Conservation (phyloP, 2,797 vertebrate genomes). For the Pitangus sulphuratus region DNA sequence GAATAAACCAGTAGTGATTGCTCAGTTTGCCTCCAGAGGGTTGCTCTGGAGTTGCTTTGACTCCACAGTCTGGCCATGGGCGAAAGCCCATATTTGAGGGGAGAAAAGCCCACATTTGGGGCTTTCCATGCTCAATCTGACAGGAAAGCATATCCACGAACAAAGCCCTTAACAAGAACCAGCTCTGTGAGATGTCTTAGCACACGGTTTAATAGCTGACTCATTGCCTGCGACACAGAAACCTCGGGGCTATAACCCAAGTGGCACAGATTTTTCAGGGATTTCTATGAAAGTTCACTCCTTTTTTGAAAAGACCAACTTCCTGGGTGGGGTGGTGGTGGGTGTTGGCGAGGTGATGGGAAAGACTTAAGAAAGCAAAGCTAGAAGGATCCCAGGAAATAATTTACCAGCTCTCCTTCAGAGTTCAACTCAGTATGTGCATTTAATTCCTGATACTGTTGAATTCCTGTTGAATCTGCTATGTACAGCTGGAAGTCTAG, state of each 20-base stretch:
- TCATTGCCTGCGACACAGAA: background rate
- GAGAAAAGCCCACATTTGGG: background rate
- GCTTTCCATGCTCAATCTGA: background rate
- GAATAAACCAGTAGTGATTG: background rate
- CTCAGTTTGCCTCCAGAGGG: background rate
- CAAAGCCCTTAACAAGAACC: background rate
- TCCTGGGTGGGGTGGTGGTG: accelerated
- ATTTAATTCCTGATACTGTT: background rate
- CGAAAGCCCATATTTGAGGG: accelerated
- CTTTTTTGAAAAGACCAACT: background rate
- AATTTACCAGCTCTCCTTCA: background rate
- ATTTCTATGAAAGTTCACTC: background rate
- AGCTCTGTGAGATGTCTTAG: background rate
- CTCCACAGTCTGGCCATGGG: accelerated
- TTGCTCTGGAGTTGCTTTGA: background rate
- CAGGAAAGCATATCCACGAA: background rate
- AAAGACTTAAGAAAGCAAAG: background rate
- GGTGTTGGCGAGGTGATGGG: background rate
- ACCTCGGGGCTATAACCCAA: background rate
- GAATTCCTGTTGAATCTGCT: background rate
- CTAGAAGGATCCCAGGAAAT: background rate
- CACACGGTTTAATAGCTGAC: background rate
- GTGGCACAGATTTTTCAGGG: background rate
- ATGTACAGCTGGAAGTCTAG: background rate
- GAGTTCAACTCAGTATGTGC: background rate